Evolutionary conservation across 2,797 vertebrate species (phyloP), one percentile per base, ranked within the genome.

Genomic region (Periophthalmus magnuspinnatus): DNA sequence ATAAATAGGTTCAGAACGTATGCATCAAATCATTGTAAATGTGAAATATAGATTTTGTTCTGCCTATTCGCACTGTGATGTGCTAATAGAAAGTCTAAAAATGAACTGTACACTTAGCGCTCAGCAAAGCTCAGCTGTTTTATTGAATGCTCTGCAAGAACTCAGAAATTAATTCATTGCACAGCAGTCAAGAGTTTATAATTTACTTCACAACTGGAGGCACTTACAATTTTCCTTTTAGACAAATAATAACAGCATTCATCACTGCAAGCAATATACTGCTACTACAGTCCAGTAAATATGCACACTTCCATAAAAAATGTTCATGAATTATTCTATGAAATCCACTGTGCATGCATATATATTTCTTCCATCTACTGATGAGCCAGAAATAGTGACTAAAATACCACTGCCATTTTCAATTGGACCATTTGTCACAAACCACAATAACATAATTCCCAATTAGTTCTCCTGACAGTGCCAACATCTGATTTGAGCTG

Each of bases 381-480:
- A 56, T 47, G 33, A 69, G 54, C 6, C 69, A 52, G 2, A 67
- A 77, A 55, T 62, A 33, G 67, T 55, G 1, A 22, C 55, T 47
- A 58, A 74, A 77, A 65, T 67, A 58, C 71, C 72, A 69, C 17
- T 76, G 56, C 86, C 74, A 75, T 69, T 83, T 74, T 66, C 57
- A 81, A 85, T 72, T 70, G 72, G 74, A 75, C 67, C 79, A 84
- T 69, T 76, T 81, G 70, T 84, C 70, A 81, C 47, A 74, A 56
- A 36, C 57, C 11, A 57, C 80, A 77, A 81, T 74, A 69, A 60
- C 78, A 87, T 82, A 81, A 88, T 76, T 86, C 52, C 57, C 71
- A 68, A 67, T 90, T 82, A 84, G 68, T 71, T 72, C 69, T 79
- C 84, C 78, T 64, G 72, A 84, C 67, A 82, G 75, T 84, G 55